Conservation (phyloP, 2,888 invertebrate species). For the Drosophila phalerata region DNA sequence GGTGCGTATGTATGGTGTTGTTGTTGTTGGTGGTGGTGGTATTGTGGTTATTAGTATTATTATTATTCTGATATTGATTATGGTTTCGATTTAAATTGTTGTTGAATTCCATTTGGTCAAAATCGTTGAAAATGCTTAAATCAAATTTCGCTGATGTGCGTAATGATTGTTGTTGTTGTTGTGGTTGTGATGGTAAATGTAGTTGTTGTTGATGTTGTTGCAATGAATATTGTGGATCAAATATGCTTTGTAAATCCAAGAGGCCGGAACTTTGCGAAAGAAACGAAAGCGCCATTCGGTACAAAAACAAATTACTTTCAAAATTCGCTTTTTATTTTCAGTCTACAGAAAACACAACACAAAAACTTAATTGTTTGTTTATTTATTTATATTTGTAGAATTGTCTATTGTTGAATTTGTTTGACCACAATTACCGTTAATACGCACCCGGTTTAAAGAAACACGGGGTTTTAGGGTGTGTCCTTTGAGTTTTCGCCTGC, state of each 20-base stretch:
- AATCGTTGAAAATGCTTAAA: constrained; percentile 70
- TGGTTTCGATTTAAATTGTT: constrained; percentile 67
- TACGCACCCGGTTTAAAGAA: constrained; percentile 44
- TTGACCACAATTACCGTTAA: constrained; percentile 40
- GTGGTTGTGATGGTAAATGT: constrained; percentile 44
- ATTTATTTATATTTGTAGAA: not conserved
- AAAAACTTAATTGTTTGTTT: not conserved
- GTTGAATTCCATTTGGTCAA: constrained; percentile 84
- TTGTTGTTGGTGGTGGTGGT: constrained; percentile 82
- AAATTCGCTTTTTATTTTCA: constrained; percentile 24
- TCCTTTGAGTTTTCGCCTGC: constrained; percentile 61
- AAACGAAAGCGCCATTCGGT: constrained; percentile 86
- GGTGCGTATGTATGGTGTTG: constrained; percentile 68
- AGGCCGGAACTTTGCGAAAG: constrained; percentile 83
- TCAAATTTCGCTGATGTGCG: constrained; percentile 70
- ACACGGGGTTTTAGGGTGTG: constrained; percentile 49
- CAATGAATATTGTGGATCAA: constrained; percentile 82
- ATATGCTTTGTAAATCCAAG: constrained; percentile 84
- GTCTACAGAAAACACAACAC: constrained; percentile 20
- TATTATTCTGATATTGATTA: constrained; percentile 76
- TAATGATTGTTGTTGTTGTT: constrained; percentile 52
- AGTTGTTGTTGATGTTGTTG: constrained; percentile 61
- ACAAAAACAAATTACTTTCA: constrained; percentile 44
- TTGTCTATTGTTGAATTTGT: constrained; percentile 10
- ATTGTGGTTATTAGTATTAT: constrained; percentile 58